phyloP scores from a whole-genome alignment of 92 coral and sea anemone species.

The Palythoa grandiflora region DNA sequence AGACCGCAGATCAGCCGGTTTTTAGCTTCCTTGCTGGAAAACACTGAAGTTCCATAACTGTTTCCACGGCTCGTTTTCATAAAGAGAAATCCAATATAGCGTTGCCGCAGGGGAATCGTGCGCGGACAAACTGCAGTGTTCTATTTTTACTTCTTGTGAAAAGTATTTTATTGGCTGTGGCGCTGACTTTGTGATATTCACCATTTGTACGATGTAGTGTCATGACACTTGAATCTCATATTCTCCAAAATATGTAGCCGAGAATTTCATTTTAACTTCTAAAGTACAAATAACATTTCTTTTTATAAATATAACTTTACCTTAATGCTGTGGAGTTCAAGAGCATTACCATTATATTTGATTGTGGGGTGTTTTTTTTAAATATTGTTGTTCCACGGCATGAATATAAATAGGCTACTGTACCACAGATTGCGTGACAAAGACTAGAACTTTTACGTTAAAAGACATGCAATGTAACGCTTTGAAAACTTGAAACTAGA shows the following conservation, averaged over 20 bases:
- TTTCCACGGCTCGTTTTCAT: no score
- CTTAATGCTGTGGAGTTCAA: background rate
- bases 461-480: no score
- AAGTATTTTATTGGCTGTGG: background rate
- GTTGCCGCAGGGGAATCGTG: background rate
- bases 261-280: no score
- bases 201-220: background rate
- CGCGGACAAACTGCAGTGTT: background rate
- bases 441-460: no score
- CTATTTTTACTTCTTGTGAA: background rate
- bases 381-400: no score
- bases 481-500: no score
- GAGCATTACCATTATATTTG: background rate
- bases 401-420: no score
- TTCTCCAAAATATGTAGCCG: background rate
- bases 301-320: background rate
- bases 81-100: no score
- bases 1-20: background rate
- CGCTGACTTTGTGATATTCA: background rate
- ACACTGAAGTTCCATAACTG: background rate
- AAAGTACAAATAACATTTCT: background rate
- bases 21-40: background rate
- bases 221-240: background rate
- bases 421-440: no score
- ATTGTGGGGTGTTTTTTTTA: no score